Evolutionary conservation across 2,888 invertebrate genomes (phyloP).

Genomic region (Brachynemurus nebulosus): DNA sequence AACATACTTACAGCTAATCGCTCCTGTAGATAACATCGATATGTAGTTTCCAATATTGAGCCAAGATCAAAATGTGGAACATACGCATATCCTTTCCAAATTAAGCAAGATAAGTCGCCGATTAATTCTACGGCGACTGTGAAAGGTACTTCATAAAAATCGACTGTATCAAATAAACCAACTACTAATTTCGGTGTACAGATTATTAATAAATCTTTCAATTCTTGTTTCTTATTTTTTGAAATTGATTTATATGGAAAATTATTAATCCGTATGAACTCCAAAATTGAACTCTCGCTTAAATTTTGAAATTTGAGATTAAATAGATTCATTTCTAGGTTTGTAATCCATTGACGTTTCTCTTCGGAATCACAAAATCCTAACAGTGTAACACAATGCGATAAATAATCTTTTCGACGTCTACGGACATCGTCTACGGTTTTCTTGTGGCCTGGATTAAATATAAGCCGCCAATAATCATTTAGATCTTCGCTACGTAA

Average conservation of each 20-base stretch:
- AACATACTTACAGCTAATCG: slow-evolving; percentile 44
- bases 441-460: slow-evolving; percentile 38
- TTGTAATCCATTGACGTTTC: slow-evolving; percentile 73
- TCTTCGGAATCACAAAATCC: slow-evolving; percentile 85
- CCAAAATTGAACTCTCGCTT: slow-evolving; percentile 44
- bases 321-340: slow-evolving; percentile 82
- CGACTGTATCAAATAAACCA: slow-evolving; percentile 42
- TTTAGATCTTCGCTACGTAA: slow-evolving; percentile 52
- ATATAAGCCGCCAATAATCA: slow-evolving; percentile 46
- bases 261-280: slow-evolving; percentile 52
- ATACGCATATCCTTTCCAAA: slow-evolving; percentile 74
- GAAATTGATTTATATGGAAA: slow-evolving; percentile 52
- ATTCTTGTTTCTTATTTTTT: slow-evolving; percentile 48
- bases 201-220: slow-evolving; percentile 45
- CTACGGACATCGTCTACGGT: slow-evolving; percentile 48
- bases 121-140: slow-evolving; percentile 78
- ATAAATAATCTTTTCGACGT: slow-evolving; percentile 69
- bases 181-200: slow-evolving; percentile 39
- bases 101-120: slow-evolving; percentile 57
- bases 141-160: slow-evolving; percentile 76
- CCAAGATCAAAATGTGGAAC: slow-evolving; percentile 74
- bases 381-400: slow-evolving; percentile 84
- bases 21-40: slow-evolving; percentile 53
- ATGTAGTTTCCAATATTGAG: slow-evolving; percentile 65
- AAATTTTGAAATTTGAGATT: slow-evolving; percentile 58